These are phyloP conservation scores for Drosophila falleni DNA, from an alignment of 2,888 invertebrate species.

Conservation along the genomic window DNA sequence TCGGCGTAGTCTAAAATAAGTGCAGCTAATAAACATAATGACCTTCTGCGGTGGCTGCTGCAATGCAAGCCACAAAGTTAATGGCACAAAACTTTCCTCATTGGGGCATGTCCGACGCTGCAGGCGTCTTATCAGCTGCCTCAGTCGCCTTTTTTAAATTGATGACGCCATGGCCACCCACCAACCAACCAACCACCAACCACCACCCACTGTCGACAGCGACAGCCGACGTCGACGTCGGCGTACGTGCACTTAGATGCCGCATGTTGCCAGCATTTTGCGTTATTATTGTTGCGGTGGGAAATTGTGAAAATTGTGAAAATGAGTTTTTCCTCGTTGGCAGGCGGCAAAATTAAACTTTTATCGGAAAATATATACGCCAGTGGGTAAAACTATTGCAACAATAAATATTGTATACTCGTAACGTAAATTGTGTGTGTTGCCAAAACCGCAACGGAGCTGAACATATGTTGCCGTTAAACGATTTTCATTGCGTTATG, in stretches of 20 bases:
- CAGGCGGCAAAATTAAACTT: slow-evolving; percentile 65
- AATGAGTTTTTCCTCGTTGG: slow-evolving; percentile 72
- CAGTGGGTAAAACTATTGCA: slow-evolving; percentile 39
- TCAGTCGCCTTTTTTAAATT: slow-evolving; percentile 63
- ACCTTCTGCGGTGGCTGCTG: slow-evolving; percentile 58
- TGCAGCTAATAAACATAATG: slow-evolving; percentile 72
- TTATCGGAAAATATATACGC: slow-evolving; percentile 55
- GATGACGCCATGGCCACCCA: slow-evolving; percentile 64
- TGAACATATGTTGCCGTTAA: slow-evolving; percentile 73
- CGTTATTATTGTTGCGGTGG: slow-evolving; percentile 41
- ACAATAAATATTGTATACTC: slow-evolving; percentile 58
- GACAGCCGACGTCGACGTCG: neutral
- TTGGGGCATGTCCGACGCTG: slow-evolving; percentile 39
- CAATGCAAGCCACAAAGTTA: slow-evolving; percentile 39
- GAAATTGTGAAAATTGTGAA: slow-evolving; percentile 37
- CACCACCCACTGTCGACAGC: slow-evolving; percentile 6
- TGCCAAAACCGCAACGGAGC: slow-evolving; percentile 29
- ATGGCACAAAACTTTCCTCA: slow-evolving; percentile 55
- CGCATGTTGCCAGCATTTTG: slow-evolving; percentile 30
- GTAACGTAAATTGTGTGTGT: slow-evolving; percentile 33
- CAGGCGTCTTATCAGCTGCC: slow-evolving; percentile 49
- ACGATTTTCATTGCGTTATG: slow-evolving; percentile 62
- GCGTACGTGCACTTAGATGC: slow-evolving; percentile 39
- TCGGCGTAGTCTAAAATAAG: slow-evolving; percentile 57
- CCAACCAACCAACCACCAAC: slow-evolving; percentile 5